Evolutionary conservation across 1,140 invertebrate species (phyloP).

Genomic region (Agrypnia vestita): DNA sequence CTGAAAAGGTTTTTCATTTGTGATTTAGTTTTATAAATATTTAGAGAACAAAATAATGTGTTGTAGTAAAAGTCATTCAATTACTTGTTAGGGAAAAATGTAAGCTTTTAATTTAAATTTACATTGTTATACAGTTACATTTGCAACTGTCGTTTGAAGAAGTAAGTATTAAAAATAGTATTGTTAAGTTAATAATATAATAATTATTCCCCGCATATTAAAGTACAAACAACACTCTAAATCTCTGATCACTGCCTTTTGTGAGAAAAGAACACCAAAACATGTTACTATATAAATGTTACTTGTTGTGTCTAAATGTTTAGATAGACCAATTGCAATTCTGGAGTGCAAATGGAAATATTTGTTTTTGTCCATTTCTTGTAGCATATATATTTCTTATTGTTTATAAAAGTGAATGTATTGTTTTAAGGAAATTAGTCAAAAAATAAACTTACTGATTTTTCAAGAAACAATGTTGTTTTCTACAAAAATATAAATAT

Average conservation of each 20-base stretch:
- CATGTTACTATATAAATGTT: neutral
- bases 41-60: no score
- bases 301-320: neutral
- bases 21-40: no score
- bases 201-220: conserved; percentile 1
- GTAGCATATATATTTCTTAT: no score
- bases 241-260: conserved; percentile 26
- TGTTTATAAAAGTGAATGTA: no score
- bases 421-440: no score
- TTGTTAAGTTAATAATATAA: conserved; percentile 11
- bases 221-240: conserved; percentile 17
- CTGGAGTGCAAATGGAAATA: neutral
- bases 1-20: no score
- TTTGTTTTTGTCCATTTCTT: no score
- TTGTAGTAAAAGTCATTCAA: no score
- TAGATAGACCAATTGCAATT: neutral
- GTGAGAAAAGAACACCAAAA: conserved; percentile 5
- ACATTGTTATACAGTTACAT: conserved; percentile 14
- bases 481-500: no score
- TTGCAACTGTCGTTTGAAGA: neutral
- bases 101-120: neutral
- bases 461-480: no score
- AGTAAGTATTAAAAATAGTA: conserved; percentile 26
- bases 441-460: no score
- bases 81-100: no score